Evolutionary conservation across 1,140 invertebrate species (phyloP).

Genomic region (Brachystomella parvula): DNA sequence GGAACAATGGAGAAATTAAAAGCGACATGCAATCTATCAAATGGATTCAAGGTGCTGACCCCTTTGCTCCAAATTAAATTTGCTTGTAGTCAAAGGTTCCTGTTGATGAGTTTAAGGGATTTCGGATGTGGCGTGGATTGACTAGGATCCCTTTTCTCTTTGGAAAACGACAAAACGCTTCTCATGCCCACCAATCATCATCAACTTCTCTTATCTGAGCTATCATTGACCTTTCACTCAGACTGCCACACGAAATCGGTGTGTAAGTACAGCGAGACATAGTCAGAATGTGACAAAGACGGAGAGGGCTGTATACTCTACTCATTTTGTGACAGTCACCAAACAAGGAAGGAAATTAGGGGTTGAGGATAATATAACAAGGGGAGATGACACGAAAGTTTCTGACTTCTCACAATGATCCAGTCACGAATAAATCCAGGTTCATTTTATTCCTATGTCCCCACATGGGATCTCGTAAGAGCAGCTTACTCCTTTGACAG

Average conservation of each 20-base stretch:
- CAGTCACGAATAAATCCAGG: too few species aligned
- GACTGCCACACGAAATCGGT: not conserved
- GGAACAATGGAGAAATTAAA: not conserved
- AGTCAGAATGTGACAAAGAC: not conserved
- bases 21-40: not conserved
- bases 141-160: not conserved
- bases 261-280: not conserved
- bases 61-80: not conserved
- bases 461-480: too few species aligned
- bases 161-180: not conserved
- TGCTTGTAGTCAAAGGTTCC: too few species aligned
- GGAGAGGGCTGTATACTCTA: not conserved
- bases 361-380: too few species aligned
- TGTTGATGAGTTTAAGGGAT: too few species aligned
- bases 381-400: too few species aligned
- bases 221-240: slow-evolving; percentile 2
- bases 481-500: not conserved
- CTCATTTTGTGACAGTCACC: not conserved
- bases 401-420: too few species aligned
- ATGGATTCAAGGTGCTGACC: not conserved
- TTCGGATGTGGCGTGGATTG: not conserved
- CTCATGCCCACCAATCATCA: not conserved
- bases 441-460: too few species aligned
- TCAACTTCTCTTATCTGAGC: not conserved
- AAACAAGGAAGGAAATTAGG: not conserved